A percentile compares a stretch with the other conserved stretches of the same genome.
Evolutionary conservation across 1,140 invertebrate genomes (phyloP).

Genomic region (Pseudomyrmex cubaensis): DNA sequence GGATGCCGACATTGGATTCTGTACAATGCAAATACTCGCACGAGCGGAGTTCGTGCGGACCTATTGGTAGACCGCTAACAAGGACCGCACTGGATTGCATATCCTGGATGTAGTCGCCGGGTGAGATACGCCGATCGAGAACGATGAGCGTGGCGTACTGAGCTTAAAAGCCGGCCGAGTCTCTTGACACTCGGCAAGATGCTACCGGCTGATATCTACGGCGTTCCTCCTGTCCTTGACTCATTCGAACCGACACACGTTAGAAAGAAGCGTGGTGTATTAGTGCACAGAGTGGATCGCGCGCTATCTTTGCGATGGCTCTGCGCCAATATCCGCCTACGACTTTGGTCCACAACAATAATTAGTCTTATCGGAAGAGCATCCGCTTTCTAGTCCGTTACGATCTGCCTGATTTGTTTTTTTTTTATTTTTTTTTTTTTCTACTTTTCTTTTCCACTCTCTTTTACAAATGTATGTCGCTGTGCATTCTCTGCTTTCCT

Average conservation of each 20-base stretch:
- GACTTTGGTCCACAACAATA: conserved; percentile 76
- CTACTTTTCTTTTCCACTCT: conserved; percentile 10
- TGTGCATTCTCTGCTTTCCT: neutral
- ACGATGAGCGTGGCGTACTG: conserved; percentile 79
- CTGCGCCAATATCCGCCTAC: conserved; percentile 41
- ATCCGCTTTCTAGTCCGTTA: conserved; percentile 61
- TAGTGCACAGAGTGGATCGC: conserved; percentile 22
- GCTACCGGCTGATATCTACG: conserved; percentile 79
- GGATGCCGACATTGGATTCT: conserved; percentile 15
- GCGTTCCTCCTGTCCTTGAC: conserved; percentile 74
- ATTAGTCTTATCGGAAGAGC: conserved; percentile 79
- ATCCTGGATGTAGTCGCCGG: conserved; percentile 58
- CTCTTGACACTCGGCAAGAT: conserved; percentile 81
- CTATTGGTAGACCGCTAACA: conserved; percentile 83
- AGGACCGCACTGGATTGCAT: conserved; percentile 68
- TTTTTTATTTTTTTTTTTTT: no score
- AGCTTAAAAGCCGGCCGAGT: conserved; percentile 64
- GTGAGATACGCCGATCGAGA: conserved; percentile 67
- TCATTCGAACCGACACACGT: conserved; percentile 56
- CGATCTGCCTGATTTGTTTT: conserved; percentile 26
- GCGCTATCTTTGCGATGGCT: conserved; percentile 21
- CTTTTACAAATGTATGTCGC: conserved; percentile 7
- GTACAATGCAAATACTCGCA: conserved; percentile 80
- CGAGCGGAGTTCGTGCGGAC: conserved; percentile 71
- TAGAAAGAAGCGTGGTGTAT: conserved; percentile 35